Conservation (phyloP, 2,797 vertebrate species). For the Sebastes glaucus region DNA sequence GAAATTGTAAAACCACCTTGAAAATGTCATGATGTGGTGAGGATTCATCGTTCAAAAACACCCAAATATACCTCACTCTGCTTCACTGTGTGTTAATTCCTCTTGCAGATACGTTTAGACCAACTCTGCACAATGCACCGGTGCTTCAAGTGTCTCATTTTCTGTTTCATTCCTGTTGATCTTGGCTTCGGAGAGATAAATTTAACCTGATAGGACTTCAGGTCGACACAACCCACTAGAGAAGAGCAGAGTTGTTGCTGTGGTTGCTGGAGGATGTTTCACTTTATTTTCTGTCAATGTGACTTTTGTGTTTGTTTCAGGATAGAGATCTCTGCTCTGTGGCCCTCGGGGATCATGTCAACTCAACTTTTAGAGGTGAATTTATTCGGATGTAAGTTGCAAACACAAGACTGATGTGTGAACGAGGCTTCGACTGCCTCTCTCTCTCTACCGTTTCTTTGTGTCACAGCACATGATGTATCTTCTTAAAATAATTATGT, state of each 20-base stretch:
- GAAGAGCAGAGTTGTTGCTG: neutral
- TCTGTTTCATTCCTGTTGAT: slow-evolving; percentile 17
- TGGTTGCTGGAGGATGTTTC: slow-evolving; percentile 25
- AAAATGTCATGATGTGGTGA: neutral
- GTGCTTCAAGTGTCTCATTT: neutral
- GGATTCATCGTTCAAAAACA: slow-evolving; percentile 3
- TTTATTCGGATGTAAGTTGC: neutral
- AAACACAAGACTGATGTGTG: slow-evolving; percentile 1
- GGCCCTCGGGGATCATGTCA: neutral
- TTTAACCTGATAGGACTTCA: slow-evolving; percentile 29
- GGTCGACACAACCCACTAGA: neutral
- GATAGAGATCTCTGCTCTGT: slow-evolving; percentile 4
- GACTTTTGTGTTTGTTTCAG: slow-evolving; percentile 33
- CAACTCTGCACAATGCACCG: neutral
- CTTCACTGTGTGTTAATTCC: neutral
- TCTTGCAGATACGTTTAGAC: neutral
- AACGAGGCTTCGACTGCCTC: neutral
- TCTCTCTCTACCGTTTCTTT: neutral
- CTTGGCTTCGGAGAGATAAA: slow-evolving; percentile 15
- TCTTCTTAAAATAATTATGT: slow-evolving; percentile 11
- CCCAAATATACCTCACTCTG: neutral
- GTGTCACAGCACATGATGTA: neutral
- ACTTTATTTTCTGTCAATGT: slow-evolving; percentile 10
- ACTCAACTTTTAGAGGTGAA: neutral
- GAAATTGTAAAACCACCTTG: slow-evolving; percentile 4